Conservation (phyloP, 1,140 invertebrate species). For the Drosophila biarmipes region DNA sequence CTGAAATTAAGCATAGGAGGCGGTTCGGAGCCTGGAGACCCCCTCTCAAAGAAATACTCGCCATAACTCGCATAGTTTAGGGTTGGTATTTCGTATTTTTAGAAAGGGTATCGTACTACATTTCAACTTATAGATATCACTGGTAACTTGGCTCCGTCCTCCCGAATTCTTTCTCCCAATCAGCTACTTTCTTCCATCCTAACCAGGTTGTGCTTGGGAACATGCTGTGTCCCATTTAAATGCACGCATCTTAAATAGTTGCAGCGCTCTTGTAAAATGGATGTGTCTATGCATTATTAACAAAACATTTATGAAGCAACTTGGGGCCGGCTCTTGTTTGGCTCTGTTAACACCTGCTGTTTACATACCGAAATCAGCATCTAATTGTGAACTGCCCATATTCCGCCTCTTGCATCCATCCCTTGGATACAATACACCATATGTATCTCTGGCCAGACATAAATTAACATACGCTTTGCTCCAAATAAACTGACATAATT, state of each 20-base stretch:
- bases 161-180: not conserved
- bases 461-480: conserved; percentile 79
- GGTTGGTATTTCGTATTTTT: no score
- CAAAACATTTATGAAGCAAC: conserved; percentile 60
- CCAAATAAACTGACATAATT: conserved; percentile 83
- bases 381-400: conserved; percentile 76
- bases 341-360: conserved; percentile 79
- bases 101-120: no score
- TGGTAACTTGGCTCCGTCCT: not conserved
- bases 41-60: not conserved
- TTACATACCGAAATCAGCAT: conserved; percentile 75
- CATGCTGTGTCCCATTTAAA: conserved; percentile 45
- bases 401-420: conserved; percentile 47
- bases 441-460: conserved; percentile 46
- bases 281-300: conserved; percentile 59
- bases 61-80: no score
- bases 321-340: conserved; percentile 42
- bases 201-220: conserved; percentile 2
- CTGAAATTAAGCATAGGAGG: conserved; percentile 5
- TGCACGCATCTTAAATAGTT: conserved; percentile 40
- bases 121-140: no score
- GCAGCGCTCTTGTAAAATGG: conserved; percentile 54
- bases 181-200: conserved; percentile 16
- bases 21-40: not conserved
- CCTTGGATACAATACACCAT: conserved; percentile 11